Conservation (phyloP, 2,888 invertebrate genomes). For the Hecatera dysodea region DNA sequence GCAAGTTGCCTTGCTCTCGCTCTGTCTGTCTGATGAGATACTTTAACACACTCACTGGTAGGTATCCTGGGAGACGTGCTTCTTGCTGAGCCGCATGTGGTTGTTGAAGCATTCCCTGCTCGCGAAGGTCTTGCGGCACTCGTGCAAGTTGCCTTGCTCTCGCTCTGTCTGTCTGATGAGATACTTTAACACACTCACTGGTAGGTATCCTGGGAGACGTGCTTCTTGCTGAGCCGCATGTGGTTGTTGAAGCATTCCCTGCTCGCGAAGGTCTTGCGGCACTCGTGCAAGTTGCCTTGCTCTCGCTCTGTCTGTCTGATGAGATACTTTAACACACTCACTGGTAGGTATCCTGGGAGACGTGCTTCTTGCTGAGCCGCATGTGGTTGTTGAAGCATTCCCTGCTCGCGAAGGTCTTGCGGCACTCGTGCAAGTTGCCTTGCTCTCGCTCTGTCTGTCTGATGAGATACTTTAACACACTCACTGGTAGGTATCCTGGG, state of each 20-base stretch:
- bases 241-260: constrained; percentile 86
- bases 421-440: constrained; percentile 80
- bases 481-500: constrained; percentile 77
- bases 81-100: constrained; percentile 85
- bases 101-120: constrained; percentile 85
- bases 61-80: constrained; percentile 80
- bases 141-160: constrained; percentile 79
- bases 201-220: constrained; percentile 80
- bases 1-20: constrained; percentile 77
- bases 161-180: no score
- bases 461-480: neutral
- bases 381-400: constrained; percentile 87
- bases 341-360: constrained; percentile 79
- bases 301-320: no score
- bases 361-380: constrained; percentile 84
- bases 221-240: constrained; percentile 84
- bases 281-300: constrained; percentile 80
- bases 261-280: constrained; percentile 82
- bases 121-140: constrained; percentile 82
- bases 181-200: constrained; percentile 54
- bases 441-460: constrained; percentile 79
- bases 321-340: neutral
- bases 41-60: constrained; percentile 67
- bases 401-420: constrained; percentile 82
- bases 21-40: no score